Percentiles rank a stretch among this genome's conserved stretches.
Conservation (phyloP, 2,888 invertebrate species). For the Margaritifera margaritifera region DNA sequence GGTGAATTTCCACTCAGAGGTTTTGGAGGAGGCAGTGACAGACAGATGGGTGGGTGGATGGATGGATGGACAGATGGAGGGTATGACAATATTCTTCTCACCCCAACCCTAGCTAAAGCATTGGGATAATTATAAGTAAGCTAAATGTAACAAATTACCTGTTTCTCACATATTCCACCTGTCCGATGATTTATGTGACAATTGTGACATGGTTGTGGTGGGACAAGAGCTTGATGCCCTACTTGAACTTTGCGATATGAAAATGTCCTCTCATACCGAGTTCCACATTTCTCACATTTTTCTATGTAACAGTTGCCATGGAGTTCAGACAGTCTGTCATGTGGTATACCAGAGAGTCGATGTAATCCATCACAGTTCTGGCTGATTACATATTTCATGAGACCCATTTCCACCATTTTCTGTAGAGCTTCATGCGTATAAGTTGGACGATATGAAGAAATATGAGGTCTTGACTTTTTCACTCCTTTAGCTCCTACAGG, state of each 20-base stretch:
- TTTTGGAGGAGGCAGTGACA: too few relatives aligned
- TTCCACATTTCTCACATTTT: conserved; percentile 60
- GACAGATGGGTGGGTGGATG: too few relatives aligned
- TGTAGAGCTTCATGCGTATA: conserved; percentile 64
- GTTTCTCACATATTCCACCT: conserved; percentile 50
- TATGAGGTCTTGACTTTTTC: too few relatives aligned
- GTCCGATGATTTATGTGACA: conserved; percentile 62
- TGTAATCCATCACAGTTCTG: conserved; percentile 67
- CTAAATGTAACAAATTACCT: conserved; percentile 33
- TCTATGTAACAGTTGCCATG: conserved; percentile 64
- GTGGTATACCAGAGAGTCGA: conserved; percentile 57
- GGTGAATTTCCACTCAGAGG: too few relatives aligned
- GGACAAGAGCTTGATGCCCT: conserved; percentile 21
- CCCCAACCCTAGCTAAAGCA: neutral
- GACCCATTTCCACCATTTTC: conserved; percentile 54
- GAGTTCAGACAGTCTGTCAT: conserved; percentile 57
- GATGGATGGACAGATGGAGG: too few relatives aligned
- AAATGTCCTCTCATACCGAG: conserved; percentile 33
- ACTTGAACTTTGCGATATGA: conserved; percentile 9
- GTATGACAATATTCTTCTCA: neutral
- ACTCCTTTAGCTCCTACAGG: too few relatives aligned
- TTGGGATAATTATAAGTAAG: neutral
- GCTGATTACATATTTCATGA: conserved; percentile 61
- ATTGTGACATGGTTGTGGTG: conserved; percentile 47
- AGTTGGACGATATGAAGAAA: conserved; percentile 43